phyloP scores from a whole-genome alignment of 2,888 invertebrate species.

The Perizoma flavofasciatum region DNA sequence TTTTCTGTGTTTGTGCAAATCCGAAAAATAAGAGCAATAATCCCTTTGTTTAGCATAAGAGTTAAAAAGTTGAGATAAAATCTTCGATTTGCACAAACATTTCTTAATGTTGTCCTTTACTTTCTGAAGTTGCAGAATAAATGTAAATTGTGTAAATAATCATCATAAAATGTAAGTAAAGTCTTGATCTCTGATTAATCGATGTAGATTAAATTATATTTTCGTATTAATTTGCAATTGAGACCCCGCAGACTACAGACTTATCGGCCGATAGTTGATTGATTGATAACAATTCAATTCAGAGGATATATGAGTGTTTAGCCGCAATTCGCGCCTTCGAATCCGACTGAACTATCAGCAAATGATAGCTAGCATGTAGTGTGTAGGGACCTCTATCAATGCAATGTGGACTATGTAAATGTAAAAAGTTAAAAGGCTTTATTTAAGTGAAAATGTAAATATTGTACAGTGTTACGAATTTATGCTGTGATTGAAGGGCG shows the following conservation, averaged over 20 bases:
- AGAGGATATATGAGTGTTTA: too few relatives aligned
- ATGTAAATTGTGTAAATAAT: slow-evolving; percentile 39
- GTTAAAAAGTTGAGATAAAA: background rate
- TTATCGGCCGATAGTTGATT: background rate
- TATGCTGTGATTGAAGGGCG: slow-evolving; percentile 55
- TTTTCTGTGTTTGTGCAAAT: slow-evolving; percentile 21
- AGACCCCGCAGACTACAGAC: slow-evolving; percentile 8
- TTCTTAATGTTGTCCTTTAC: slow-evolving; percentile 48
- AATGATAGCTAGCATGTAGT: background rate
- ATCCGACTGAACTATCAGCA: too few relatives aligned
- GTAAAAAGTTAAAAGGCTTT: slow-evolving; percentile 51
- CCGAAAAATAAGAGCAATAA: slow-evolving; percentile 33
- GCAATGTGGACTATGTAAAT: slow-evolving; percentile 39
- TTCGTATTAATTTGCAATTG: slow-evolving; percentile 63
- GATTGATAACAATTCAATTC: background rate
- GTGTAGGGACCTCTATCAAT: slow-evolving; percentile 10
- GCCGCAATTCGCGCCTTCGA: too few relatives aligned
- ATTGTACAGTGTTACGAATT: slow-evolving; percentile 74
- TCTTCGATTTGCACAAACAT: slow-evolving; percentile 28
- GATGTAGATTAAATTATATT: slow-evolving; percentile 76
- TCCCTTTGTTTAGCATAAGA: slow-evolving; percentile 34
- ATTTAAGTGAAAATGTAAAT: slow-evolving; percentile 60
- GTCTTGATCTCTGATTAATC: slow-evolving; percentile 73
- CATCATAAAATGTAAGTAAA: slow-evolving; percentile 51
- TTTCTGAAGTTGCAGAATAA: slow-evolving; percentile 44